Evolutionary conservation across 2,113 vertebrate species (phyloP).

Genomic region (Corydoras maculifer): DNA sequence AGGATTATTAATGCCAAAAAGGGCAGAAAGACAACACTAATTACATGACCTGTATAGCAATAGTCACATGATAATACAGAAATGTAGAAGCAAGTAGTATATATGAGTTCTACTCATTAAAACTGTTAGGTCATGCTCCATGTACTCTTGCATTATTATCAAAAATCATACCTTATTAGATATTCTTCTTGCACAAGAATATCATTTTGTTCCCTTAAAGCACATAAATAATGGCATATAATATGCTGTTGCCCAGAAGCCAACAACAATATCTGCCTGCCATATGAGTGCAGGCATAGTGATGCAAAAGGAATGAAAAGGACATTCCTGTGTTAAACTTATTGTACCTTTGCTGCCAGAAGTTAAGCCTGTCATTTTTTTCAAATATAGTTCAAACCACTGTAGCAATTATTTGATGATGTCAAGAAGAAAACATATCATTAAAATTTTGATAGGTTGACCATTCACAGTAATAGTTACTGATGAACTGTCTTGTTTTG

Average conservation of each 20-base stretch:
- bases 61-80: too few species aligned
- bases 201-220: constrained; percentile 52
- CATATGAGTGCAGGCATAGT: constrained; percentile 64
- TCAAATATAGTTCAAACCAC: constrained; percentile 31
- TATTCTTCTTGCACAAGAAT: constrained; percentile 48
- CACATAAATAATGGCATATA: constrained; percentile 65
- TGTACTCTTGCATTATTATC: background rate
- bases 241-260: constrained; percentile 44
- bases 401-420: constrained; percentile 25
- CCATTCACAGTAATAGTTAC: too few species aligned
- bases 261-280: constrained; percentile 70
- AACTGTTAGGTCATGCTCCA: too few species aligned
- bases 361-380: constrained; percentile 33
- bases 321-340: constrained; percentile 66
- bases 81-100: too few species aligned
- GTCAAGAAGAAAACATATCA: constrained; percentile 21
- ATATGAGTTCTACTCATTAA: too few species aligned
- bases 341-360: constrained; percentile 50
- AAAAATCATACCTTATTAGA: constrained; percentile 10
- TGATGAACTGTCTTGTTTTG: too few species aligned
- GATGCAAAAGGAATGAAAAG: constrained; percentile 53
- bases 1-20: too few species aligned
- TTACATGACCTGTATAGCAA: too few species aligned
- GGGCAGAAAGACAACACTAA: too few species aligned
- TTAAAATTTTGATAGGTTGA: background rate